phyloP scores from a whole-genome alignment of 1,140 invertebrate genomes.

The Cherax destructor region DNA sequence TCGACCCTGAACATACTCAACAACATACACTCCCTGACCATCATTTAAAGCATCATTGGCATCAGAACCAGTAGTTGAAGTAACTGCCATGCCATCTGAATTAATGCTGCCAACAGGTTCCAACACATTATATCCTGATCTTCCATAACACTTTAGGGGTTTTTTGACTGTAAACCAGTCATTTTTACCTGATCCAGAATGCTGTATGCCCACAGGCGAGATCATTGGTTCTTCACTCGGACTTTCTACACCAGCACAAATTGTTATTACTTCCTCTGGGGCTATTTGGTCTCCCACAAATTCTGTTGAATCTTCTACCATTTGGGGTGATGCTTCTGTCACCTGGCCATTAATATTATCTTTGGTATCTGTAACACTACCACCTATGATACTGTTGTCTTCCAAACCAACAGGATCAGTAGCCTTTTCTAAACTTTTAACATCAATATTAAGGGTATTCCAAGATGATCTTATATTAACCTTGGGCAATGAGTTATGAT shows the following conservation, averaged over 20 bases:
- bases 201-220: background rate
- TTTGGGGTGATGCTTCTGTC: background rate
- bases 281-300: slow-evolving; percentile 37
- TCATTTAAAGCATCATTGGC: background rate
- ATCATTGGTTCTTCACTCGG: background rate
- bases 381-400: background rate
- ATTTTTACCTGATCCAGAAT: background rate
- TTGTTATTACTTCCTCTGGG: slow-evolving; percentile 61
- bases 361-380: background rate
- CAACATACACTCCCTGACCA: slow-evolving; percentile 40
- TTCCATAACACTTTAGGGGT: slow-evolving; percentile 53
- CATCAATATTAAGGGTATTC: slow-evolving; percentile 59
- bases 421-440: slow-evolving; percentile 53
- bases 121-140: slow-evolving; percentile 18
- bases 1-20: slow-evolving; percentile 45
- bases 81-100: background rate
- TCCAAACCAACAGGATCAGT: slow-evolving; percentile 10
- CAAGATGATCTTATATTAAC: slow-evolving; percentile 58
- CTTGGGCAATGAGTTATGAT: slow-evolving; percentile 53
- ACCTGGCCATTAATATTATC: background rate
- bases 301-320: slow-evolving; percentile 10
- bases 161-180: slow-evolving; percentile 63
- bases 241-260: slow-evolving; percentile 43
- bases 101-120: background rate
- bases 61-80: slow-evolving; percentile 13